Base-by-base conservation (phyloP, 2,888 invertebrate species). In the Mimumesa dahlbomi region DNA sequence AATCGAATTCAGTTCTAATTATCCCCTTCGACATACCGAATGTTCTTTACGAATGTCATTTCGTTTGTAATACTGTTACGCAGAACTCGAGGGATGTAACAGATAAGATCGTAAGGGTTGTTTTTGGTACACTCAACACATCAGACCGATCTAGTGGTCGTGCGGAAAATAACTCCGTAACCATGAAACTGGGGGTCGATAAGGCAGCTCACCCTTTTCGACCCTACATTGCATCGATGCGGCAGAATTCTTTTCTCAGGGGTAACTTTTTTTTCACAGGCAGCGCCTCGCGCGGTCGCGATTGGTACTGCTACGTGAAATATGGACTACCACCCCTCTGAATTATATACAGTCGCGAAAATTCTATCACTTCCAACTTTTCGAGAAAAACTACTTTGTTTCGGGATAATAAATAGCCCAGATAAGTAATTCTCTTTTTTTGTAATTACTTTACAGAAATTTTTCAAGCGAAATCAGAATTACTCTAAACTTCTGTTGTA, bases 131-230 rank as follows among this genome's bases (percentile, higher is more conserved):
- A 36, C 14, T 40, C 1, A 67, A 64, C 54, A 72, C 61, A 73
- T 70, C 83, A 85, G 86, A 82, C 68, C 84, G 62, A 85, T 82
- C 86, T 87, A 65, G 82, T 83, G 86, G 84, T 50, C 66, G 53
- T 48, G 48, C 36, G 48, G 36, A 45, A 81, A 84, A 82, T 82
- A 74, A 77, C 62, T 63, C 49, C 38, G 53, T 61, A 38, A 38
- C 29, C 22, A 65, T 46, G 50, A 53, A 46, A 48, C 13, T 31
- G 22, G 43, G 67, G 21, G 86, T 84, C 85, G 88, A 84, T 87
- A 87, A 87, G 70, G 71, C 74, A 85, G 86, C 61, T 67, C 69
- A 74, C 66, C 74, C 67, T 65, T 65, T 62, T 1, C 50, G 18
- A 52, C 73, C 72, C 77, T 54, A 66, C 66, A 79, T 80, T 64